phyloP scores from a whole-genome alignment of 2,113 vertebrate genomes.

The Heterotilapia buettikoferi region DNA sequence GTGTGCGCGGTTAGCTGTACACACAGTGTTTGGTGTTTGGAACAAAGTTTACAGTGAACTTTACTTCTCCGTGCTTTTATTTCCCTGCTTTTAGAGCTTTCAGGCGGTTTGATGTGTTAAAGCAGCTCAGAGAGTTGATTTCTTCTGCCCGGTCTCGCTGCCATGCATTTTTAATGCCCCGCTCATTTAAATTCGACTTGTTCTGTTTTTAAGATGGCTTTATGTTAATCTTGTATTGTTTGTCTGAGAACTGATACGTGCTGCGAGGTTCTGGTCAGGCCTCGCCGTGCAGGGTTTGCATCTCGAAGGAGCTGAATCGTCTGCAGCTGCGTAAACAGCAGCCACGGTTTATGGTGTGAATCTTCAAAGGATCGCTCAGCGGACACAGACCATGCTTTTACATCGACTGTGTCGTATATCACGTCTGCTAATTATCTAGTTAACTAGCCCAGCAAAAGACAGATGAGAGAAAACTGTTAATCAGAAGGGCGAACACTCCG shows the following conservation, averaged over 20 bases:
- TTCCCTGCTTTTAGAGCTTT: neutral
- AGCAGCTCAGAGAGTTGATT: neutral
- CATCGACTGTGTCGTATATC: neutral
- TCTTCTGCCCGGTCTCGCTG: neutral
- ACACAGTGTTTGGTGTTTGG: neutral
- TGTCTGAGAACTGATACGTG: neutral
- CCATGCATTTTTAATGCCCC: constrained; percentile 29
- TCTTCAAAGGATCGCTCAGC: neutral
- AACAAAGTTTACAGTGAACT: neutral
- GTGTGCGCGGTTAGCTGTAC: neutral
- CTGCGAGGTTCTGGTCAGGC: neutral
- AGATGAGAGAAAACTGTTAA: neutral
- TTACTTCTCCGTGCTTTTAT: neutral
- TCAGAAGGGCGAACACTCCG: neutral
- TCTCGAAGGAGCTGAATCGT: neutral
- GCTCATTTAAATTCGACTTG: neutral
- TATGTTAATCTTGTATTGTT: constrained; percentile 28
- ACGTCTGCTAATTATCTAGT: neutral
- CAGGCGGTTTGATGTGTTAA: neutral
- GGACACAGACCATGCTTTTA: neutral
- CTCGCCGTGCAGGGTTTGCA: neutral
- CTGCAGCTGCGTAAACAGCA: neutral
- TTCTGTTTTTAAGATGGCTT: neutral
- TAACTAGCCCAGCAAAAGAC: neutral
- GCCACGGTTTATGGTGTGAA: neutral